Evolutionary conservation across 2,888 invertebrate genomes (phyloP).

Genomic region (Incurvaria masculella): DNA sequence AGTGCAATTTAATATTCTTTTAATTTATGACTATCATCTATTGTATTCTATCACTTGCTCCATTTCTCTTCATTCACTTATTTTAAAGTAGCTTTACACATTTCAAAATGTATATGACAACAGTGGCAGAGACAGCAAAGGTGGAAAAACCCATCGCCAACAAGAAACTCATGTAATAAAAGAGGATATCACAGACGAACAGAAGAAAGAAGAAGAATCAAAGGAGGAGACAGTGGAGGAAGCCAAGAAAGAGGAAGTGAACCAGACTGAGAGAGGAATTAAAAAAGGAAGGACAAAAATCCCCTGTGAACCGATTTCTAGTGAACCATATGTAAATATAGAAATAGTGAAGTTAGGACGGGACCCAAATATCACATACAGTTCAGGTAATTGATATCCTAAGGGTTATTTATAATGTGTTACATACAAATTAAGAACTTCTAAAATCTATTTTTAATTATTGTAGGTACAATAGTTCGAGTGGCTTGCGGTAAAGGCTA

Average conservation of each 20-base stretch:
- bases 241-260: constrained; percentile 21
- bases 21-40: too few relatives aligned
- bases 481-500: constrained; percentile 78
- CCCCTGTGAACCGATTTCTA: constrained; percentile 65
- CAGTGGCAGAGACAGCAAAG: constrained; percentile 48
- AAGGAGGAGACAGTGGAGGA: constrained; percentile 19
- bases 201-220: constrained; percentile 23
- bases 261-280: constrained; percentile 28
- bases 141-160: constrained; percentile 33
- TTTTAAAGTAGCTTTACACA: too few relatives aligned
- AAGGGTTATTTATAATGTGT: constrained; percentile 9
- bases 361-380: constrained; percentile 67
- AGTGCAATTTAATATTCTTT: too few relatives aligned
- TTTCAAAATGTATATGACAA: constrained; percentile 4
- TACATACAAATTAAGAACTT: background rate
- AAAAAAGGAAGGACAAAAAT: constrained; percentile 53
- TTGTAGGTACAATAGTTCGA: constrained; percentile 66
- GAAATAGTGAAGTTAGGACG: constrained; percentile 69
- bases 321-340: constrained; percentile 64
- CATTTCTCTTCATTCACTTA: too few relatives aligned
- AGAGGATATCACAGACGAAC: constrained; percentile 8
- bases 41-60: too few relatives aligned
- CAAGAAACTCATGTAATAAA: constrained; percentile 16
- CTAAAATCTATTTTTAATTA: too few relatives aligned
- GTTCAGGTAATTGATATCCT: too few relatives aligned